Percentiles rank a stretch among this genome's conserved stretches.
phyloP scores from a whole-genome alignment of 2,797 vertebrate species.

The Telmatherina bonti region DNA sequence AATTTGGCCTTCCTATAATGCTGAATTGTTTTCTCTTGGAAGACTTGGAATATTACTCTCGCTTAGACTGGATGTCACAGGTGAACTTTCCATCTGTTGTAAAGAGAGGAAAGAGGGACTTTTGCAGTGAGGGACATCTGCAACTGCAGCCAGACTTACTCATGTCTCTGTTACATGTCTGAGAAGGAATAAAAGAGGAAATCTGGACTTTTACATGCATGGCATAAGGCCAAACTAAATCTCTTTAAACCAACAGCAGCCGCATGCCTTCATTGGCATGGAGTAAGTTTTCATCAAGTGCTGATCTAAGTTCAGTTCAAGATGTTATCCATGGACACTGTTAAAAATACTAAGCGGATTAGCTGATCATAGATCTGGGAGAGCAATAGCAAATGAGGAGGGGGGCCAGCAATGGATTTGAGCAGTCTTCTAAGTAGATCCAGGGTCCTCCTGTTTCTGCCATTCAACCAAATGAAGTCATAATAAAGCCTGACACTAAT shows the following conservation, averaged over 20 bases:
- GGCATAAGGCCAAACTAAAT: conserved; percentile 77
- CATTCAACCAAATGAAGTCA: conserved; percentile 80
- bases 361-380: conserved; percentile 65
- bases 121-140: conserved; percentile 51
- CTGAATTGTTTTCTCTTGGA: background rate
- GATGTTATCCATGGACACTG: conserved; percentile 67
- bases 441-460: conserved; percentile 79
- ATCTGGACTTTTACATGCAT: conserved; percentile 79
- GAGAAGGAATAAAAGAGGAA: conserved; percentile 70
- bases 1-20: background rate
- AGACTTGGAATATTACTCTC: conserved; percentile 26
- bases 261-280: conserved; percentile 71
- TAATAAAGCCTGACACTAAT: conserved; percentile 73
- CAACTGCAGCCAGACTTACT: conserved; percentile 63
- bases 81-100: conserved; percentile 74
- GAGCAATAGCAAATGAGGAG: conserved; percentile 35
- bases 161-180: conserved; percentile 74
- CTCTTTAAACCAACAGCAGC: conserved; percentile 79
- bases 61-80: conserved; percentile 57
- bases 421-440: conserved; percentile 63
- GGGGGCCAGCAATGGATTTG: conserved; percentile 68
- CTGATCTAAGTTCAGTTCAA: conserved; percentile 72
- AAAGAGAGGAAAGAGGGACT: conserved; percentile 47
- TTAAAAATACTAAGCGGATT: conserved; percentile 67
- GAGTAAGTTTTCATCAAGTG: conserved; percentile 69